A percentile compares a stretch with the other conserved stretches of the same genome.
phyloP scores from a whole-genome alignment of 2,888 invertebrate species.

The Cordilura impudica region DNA sequence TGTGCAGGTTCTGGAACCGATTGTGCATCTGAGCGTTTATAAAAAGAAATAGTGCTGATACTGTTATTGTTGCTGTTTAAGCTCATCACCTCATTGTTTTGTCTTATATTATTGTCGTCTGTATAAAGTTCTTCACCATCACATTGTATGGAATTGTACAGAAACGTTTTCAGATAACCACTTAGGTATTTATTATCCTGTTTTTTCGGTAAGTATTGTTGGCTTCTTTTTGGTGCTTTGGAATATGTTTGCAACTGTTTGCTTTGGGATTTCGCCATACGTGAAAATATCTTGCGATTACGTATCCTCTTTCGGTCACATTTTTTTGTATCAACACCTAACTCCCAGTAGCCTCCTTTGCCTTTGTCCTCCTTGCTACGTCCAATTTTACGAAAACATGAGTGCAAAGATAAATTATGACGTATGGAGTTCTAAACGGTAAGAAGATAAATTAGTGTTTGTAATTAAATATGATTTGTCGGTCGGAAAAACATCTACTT shows the following conservation, averaged over 20 bases:
- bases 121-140: slow-evolving; percentile 53
- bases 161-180: neutral
- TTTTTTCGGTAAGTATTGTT: slow-evolving; percentile 6
- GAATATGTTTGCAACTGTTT: slow-evolving; percentile 22
- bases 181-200: neutral
- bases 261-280: slow-evolving; percentile 25
- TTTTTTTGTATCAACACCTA: slow-evolving; percentile 76
- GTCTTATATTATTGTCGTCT: slow-evolving; percentile 63
- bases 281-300: slow-evolving; percentile 64
- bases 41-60: neutral
- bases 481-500: slow-evolving; percentile 62
- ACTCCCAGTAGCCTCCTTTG: slow-evolving; percentile 77
- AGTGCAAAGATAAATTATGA: slow-evolving; percentile 76
- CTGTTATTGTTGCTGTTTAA: neutral
- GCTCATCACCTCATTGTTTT: slow-evolving; percentile 62
- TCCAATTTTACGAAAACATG: slow-evolving; percentile 76
- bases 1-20: neutral
- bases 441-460: neutral
- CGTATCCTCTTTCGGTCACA: slow-evolving; percentile 76
- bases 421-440: slow-evolving; percentile 76
- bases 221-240: slow-evolving; percentile 17
- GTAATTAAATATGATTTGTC: neutral
- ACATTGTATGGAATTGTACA: neutral
- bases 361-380: slow-evolving; percentile 77
- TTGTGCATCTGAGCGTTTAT: slow-evolving; percentile 5